These are phyloP conservation scores for Petrolisthes manimaculis DNA, from an alignment of 2,888 invertebrate species.

Conservation along the genomic window DNA sequence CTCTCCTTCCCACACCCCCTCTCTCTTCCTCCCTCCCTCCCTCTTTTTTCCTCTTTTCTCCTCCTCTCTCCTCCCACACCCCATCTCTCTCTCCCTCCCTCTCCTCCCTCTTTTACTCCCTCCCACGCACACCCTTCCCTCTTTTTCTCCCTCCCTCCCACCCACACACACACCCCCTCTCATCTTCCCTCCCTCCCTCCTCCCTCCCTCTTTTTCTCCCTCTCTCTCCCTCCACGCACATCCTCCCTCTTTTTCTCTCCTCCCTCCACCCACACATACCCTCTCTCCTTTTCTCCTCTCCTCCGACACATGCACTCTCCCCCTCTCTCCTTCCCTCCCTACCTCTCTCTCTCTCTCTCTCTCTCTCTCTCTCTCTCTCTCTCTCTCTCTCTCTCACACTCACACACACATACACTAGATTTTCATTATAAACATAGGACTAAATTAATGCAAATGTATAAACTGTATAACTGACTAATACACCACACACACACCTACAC, in stretches of 20 bases:
- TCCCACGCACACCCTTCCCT: too few relatives aligned
- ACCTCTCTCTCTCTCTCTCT: neutral
- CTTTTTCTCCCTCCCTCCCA: neutral
- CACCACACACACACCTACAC: too few relatives aligned
- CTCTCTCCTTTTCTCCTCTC: slow-evolving; percentile 1
- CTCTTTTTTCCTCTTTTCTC: neutral
- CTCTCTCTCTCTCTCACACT: too few relatives aligned
- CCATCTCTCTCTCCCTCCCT: neutral
- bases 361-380: neutral
- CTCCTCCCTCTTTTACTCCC: too few relatives aligned
- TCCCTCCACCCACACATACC: slow-evolving; percentile 17
- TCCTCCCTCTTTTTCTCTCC: neutral
- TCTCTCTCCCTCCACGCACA: neutral
- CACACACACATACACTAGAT: too few relatives aligned
- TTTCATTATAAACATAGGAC: too few relatives aligned
- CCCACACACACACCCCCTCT: neutral
- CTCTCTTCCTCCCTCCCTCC: neutral
- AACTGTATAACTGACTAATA: too few relatives aligned
- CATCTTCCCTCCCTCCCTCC: neutral
- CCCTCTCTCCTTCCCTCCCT: slow-evolving; percentile 11
- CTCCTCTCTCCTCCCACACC: neutral
- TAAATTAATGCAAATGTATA: too few relatives aligned
- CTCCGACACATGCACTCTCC: neutral
- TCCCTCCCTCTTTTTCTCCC: neutral
- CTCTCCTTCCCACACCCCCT: neutral